Percentiles rank a stretch among this genome's conserved stretches.
phyloP scores from a whole-genome alignment of 1,140 invertebrate genomes.

The Hyposmocoma kahamanoa region DNA sequence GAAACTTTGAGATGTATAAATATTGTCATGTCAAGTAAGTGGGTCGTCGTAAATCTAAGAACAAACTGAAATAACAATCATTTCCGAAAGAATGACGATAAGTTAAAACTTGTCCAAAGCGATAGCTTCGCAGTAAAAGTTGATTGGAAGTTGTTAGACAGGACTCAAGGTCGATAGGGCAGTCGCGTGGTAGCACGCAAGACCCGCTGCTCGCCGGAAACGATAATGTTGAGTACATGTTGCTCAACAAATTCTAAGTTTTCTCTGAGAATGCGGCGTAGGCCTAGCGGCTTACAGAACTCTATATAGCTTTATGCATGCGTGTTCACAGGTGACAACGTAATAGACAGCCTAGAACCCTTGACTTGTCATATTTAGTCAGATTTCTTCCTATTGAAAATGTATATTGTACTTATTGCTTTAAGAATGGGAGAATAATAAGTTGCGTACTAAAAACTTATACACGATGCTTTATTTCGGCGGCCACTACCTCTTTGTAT shows the following conservation, averaged over 20 bases:
- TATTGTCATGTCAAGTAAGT: not conserved
- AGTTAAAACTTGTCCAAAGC: slow-evolving; percentile 14
- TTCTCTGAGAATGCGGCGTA: not conserved
- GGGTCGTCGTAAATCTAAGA: not conserved
- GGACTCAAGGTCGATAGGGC: slow-evolving; percentile 23
- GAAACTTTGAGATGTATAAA: not conserved
- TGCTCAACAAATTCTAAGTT: slow-evolving; percentile 1
- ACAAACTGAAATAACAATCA: too few relatives aligned
- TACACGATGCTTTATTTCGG: too few relatives aligned
- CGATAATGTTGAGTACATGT: not conserved
- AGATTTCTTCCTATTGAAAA: too few relatives aligned
- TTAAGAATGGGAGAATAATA: too few relatives aligned
- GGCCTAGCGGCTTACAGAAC: not conserved
- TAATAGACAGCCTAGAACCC: too few relatives aligned
- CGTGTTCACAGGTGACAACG: too few relatives aligned
- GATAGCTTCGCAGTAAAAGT: slow-evolving; percentile 22
- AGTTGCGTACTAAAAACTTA: too few relatives aligned
- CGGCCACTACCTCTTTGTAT: too few relatives aligned
- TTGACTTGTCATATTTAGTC: too few relatives aligned
- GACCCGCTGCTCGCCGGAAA: slow-evolving; percentile 3
- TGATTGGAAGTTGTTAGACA: slow-evolving; percentile 24
- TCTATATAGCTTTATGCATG: too few relatives aligned
- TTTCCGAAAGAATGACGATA: not conserved
- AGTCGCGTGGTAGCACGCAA: slow-evolving; percentile 28
- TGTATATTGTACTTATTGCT: too few relatives aligned